These are phyloP conservation scores for Rhagoletis pomonella DNA, from an alignment of 1,140 invertebrate species.

Conservation along the genomic window DNA sequence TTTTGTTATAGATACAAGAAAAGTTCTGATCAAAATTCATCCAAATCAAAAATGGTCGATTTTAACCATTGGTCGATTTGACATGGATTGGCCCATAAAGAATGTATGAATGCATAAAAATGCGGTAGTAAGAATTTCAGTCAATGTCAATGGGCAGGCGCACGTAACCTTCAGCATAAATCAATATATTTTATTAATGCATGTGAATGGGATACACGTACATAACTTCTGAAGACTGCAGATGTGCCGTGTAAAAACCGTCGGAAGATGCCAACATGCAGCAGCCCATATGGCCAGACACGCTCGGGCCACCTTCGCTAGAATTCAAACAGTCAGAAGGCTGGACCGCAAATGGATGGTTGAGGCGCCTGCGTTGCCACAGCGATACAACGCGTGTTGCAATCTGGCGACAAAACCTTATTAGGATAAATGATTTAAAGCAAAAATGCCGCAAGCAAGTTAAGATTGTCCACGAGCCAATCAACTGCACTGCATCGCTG, in stretches of 20 bases:
- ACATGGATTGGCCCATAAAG: too few relatives aligned
- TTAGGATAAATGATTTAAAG: slow-evolving; percentile 58
- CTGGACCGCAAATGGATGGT: not conserved
- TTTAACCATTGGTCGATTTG: too few relatives aligned
- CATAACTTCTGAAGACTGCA: not conserved
- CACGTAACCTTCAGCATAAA: too few relatives aligned
- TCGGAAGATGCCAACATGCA: slow-evolving; percentile 12
- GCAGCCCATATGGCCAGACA: slow-evolving; percentile 36
- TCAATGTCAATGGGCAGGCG: too few relatives aligned
- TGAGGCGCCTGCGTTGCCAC: slow-evolving; percentile 30
- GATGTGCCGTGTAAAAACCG: not conserved
- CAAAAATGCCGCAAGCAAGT: slow-evolving; percentile 54
- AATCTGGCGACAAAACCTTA: slow-evolving; percentile 54
- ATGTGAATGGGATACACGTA: too few relatives aligned
- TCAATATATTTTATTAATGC: too few relatives aligned
- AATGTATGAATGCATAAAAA: too few relatives aligned
- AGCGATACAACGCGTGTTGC: not conserved
- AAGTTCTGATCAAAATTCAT: too few relatives aligned
- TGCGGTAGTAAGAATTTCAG: too few relatives aligned
- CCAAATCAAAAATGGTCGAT: too few relatives aligned
- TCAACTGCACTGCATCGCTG: not conserved
- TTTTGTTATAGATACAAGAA: too few relatives aligned
- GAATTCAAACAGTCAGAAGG: not conserved
- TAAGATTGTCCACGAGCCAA: not conserved
- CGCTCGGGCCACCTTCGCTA: slow-evolving; percentile 1